These are phyloP conservation scores for Gavialis gangeticus DNA, from an alignment of 2,113 vertebrate genomes.

Conservation along the genomic window DNA sequence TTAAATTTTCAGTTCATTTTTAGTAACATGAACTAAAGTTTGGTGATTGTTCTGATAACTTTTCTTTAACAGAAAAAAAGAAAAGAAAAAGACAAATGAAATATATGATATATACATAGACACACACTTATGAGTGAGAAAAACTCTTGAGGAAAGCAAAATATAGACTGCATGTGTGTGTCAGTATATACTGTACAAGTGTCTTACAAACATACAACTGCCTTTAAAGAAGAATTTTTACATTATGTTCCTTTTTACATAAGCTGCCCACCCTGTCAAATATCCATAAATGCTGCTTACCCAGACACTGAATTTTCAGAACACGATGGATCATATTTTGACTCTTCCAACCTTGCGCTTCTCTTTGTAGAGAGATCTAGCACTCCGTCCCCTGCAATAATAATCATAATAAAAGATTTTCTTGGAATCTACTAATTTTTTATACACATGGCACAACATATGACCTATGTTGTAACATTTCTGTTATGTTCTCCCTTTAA, in stretches of 20 bases:
- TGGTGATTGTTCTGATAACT: conserved; percentile 91
- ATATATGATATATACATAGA: conserved; percentile 81
- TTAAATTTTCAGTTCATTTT: conserved; percentile 80
- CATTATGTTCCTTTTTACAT: conserved; percentile 30
- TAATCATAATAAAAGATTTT: conserved; percentile 46
- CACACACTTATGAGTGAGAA: conserved; percentile 83
- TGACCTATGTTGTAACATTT: background rate
- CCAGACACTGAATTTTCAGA: conserved; percentile 88
- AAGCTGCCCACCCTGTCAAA: conserved; percentile 14
- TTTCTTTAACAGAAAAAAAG: conserved; percentile 88
- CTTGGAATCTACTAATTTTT: background rate
- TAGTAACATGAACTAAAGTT: conserved; percentile 89
- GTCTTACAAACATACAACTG: conserved; percentile 65
- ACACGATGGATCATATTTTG: conserved; percentile 82
- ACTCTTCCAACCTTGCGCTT: conserved; percentile 83
- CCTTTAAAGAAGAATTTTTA: conserved; percentile 54
- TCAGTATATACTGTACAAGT: conserved; percentile 63
- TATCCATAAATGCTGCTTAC: conserved; percentile 85
- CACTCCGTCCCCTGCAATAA: conserved; percentile 89
- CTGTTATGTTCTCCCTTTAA: background rate
- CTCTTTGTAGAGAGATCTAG: conserved; percentile 98
- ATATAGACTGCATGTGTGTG: conserved; percentile 68
- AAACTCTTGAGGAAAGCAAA: conserved; percentile 75
- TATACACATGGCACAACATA: background rate
- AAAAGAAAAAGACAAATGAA: conserved; percentile 83